Base-by-base conservation (phyloP, 1,140 invertebrate genomes). In the Lutraria rhynchaena region DNA sequence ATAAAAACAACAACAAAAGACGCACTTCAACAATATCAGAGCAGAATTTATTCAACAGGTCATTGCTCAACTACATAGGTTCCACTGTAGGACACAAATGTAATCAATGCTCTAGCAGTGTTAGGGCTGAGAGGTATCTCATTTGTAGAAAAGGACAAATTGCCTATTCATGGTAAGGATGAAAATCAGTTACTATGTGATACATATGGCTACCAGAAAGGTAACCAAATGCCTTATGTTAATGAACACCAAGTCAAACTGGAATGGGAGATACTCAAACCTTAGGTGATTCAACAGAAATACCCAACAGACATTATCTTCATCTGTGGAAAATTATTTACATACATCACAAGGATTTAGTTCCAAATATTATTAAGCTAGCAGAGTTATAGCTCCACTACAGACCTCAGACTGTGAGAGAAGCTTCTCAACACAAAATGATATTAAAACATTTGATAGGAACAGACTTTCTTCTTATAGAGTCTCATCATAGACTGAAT, bases 401-500 rank as follows among this genome's bases (percentile, higher is more conserved):
- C 70, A 73, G 22, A 73, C 70, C 17, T 24, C 51, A 31, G 70
- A 73, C 31, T 73, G 70, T 51, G 70, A 73, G 33, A n/a, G 49
- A n/a, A 31, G 51, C 3, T 55, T 73, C 35, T 55, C 29, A 13
- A 57, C 31, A 5, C 49, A 73, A 58, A 73, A 58, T 55, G 17
- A 57, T 17, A 73, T 57, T n/a, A 73, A 73, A 73, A 33, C 70
- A 3, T 22, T 13, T 33, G 3, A 57, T 7, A 55, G 49, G 37
- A 41, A 57, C 24, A 57, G 70, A 57, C 51, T 73, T 19, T 37
- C 31, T 37, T 7, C 49, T 31, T 15, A 71, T 19, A 67, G 29
- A 27, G 31, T 53, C 7, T 11, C 7, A 46, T 11, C 44, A 53
- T n/a, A 53, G 51, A 53, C 51, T 41, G 15, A 41, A 5, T 15